Evolutionary conservation across 2,113 vertebrate species (phyloP).

Genomic region (Neogale vison): DNA sequence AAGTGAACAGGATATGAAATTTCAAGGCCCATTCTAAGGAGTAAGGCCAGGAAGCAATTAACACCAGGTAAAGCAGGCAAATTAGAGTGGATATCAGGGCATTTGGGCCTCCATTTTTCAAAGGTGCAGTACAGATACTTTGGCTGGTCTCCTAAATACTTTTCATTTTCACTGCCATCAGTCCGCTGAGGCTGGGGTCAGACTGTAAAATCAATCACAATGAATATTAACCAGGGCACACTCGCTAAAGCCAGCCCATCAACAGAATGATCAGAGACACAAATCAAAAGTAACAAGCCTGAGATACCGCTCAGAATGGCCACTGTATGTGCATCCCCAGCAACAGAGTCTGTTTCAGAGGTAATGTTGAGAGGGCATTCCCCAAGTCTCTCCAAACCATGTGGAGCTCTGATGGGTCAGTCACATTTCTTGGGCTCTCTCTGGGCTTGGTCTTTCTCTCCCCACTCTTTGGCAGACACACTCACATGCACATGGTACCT

Average conservation of each 20-base stretch:
- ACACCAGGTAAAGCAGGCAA: conserved; percentile 66
- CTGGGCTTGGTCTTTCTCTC: background rate
- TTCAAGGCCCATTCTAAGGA: conserved; percentile 48
- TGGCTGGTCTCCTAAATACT: conserved; percentile 44
- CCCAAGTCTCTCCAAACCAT: background rate
- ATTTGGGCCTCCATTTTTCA: conserved; percentile 66
- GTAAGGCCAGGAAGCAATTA: conserved; percentile 71
- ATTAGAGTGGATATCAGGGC: conserved; percentile 55
- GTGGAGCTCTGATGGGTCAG: background rate
- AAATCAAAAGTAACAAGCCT: conserved; percentile 50
- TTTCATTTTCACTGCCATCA: conserved; percentile 63
- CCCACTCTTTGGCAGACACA: background rate
- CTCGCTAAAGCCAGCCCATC: conserved; percentile 52
- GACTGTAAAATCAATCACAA: conserved; percentile 56
- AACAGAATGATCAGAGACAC: conserved; percentile 56
- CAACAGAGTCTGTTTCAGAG: background rate
- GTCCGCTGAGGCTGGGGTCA: background rate
- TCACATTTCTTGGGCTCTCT: background rate
- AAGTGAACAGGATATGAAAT: conserved; percentile 54
- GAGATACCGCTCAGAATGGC: background rate
- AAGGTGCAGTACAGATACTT: conserved; percentile 44
- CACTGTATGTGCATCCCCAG: background rate
- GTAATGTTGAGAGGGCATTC: background rate
- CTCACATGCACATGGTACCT: too few relatives aligned
- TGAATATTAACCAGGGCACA: conserved; percentile 54